A percentile compares a stretch with the other conserved stretches of the same genome.
Conservation (phyloP, 2,888 invertebrate genomes). For the Crepidodera aurea region DNA sequence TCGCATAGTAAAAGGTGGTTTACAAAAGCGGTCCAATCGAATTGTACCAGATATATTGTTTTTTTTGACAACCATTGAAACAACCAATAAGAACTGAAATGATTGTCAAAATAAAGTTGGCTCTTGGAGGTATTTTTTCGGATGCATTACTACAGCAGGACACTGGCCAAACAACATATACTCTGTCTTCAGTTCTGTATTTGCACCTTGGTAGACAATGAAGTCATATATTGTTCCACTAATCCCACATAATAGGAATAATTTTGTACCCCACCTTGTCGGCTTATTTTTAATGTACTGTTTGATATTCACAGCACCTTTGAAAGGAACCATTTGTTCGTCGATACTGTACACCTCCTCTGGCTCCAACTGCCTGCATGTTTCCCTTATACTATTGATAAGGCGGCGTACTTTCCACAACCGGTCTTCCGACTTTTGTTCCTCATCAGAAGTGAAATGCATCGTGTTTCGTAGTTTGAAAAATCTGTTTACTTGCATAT, state of each 20-base stretch:
- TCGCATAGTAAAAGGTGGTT: conserved; percentile 9
- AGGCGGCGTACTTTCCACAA: neutral
- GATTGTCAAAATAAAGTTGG: conserved; percentile 10
- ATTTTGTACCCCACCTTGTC: conserved; percentile 46
- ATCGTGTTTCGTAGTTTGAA: neutral
- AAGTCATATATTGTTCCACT: conserved; percentile 12
- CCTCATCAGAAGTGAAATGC: neutral
- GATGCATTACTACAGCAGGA: conserved; percentile 3
- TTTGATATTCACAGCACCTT: conserved; percentile 38
- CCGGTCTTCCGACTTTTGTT: neutral
- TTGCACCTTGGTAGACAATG: neutral
- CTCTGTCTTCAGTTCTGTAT: conserved; percentile 6
- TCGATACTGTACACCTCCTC: conserved; percentile 25
- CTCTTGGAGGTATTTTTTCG: too few relatives aligned
- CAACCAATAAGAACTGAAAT: conserved; percentile 9
- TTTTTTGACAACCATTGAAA: conserved; percentile 7
- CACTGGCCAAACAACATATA: conserved; percentile 3
- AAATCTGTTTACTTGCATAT: neutral
- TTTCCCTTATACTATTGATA: neutral
- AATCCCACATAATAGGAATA: neutral
- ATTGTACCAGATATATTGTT: conserved; percentile 25
- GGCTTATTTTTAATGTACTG: conserved; percentile 42
- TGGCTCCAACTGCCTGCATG: neutral
- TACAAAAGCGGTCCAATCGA: conserved; percentile 16
- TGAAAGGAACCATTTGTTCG: conserved; percentile 44